phyloP scores from a whole-genome alignment of 1,140 invertebrate species.

The Adelges cooleyi region DNA sequence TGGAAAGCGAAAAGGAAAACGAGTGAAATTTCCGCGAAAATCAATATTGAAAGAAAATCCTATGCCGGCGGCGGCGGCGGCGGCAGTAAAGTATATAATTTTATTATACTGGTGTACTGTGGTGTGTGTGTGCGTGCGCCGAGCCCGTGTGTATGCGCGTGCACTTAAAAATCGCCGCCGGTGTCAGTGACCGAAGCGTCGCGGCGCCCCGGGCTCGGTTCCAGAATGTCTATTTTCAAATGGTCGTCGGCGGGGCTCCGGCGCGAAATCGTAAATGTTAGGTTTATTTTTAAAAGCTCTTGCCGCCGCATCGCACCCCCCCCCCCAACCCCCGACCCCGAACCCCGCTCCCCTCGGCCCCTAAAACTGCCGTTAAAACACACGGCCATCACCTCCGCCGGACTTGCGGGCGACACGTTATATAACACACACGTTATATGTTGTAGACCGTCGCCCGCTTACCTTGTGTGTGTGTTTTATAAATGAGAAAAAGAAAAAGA shows the following conservation, averaged over 20 bases:
- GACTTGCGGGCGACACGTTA: too few relatives aligned
- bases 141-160: not conserved
- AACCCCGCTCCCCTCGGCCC: not conserved
- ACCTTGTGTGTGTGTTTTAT: not conserved
- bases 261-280: constrained; percentile 27
- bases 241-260: constrained; percentile 22
- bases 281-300: constrained; percentile 27
- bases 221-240: constrained; percentile 28
- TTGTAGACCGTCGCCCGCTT: not conserved
- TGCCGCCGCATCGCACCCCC: not conserved
- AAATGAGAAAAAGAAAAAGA: too few relatives aligned
- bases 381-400: too few relatives aligned
- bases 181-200: constrained; percentile 29
- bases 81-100: not conserved
- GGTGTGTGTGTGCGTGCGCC: not conserved
- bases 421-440: too few relatives aligned
- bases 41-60: not conserved
- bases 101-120: too few relatives aligned
- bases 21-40: not conserved
- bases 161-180: constrained; percentile 25
- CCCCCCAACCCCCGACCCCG: not conserved
- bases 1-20: too few relatives aligned
- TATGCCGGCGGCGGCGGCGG: not conserved
- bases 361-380: too few relatives aligned
- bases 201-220: constrained; percentile 26